Evolutionary conservation across 2,113 vertebrate genomes (phyloP).

Genomic region (Pteronura brasiliensis): DNA sequence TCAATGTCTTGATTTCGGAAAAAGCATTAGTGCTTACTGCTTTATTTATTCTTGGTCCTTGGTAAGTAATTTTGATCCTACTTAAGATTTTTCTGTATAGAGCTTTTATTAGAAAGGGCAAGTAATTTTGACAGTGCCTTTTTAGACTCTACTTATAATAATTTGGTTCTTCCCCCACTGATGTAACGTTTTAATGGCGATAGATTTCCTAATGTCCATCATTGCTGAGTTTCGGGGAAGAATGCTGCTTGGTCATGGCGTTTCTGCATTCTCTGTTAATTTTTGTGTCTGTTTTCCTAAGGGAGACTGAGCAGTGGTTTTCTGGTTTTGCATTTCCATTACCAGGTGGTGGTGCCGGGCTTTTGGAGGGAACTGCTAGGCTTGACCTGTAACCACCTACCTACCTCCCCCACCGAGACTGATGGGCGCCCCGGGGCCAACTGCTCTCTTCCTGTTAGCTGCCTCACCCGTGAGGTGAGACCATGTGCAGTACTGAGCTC

Average conservation of each 20-base stretch:
- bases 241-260: neutral
- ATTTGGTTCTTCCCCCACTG: neutral
- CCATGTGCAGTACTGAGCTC: neutral
- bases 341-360: neutral
- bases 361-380: neutral
- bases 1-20: neutral
- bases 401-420: rapidly evolving
- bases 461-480: neutral
- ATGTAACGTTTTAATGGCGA: neutral
- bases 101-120: neutral
- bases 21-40: neutral
- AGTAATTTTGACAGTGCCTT: neutral
- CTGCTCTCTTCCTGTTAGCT: neutral
- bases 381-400: neutral
- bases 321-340: neutral
- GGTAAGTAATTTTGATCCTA: neutral
- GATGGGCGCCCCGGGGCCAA: too few relatives aligned
- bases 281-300: neutral
- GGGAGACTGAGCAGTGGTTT: too few relatives aligned
- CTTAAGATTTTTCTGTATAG: neutral
- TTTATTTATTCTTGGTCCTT: neutral
- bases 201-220: neutral
- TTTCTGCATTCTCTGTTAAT: neutral
- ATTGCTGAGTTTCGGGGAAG: neutral
- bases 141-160: neutral